Evolutionary conservation across 2,113 vertebrate genomes (phyloP).

Genomic region (Myotis brandtii): DNA sequence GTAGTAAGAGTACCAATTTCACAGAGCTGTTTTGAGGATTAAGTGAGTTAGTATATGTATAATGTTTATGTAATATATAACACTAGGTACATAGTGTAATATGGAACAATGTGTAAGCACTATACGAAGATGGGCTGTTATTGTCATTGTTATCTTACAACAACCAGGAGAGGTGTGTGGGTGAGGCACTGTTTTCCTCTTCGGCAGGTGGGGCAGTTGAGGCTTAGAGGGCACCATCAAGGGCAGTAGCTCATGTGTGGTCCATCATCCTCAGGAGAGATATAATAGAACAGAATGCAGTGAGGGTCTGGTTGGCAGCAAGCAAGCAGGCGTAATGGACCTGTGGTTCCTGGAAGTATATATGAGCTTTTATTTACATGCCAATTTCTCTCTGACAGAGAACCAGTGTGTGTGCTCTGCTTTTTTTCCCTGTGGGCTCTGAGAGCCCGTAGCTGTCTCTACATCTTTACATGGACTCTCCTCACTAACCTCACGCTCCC

Average conservation of each 20-base stretch:
- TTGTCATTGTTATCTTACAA: not conserved
- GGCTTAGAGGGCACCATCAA: not conserved
- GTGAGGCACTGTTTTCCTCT: not conserved
- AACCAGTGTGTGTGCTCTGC: not conserved
- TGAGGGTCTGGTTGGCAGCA: not conserved
- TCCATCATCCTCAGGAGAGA: not conserved
- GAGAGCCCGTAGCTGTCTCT: fast-evolving
- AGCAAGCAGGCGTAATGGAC: not conserved
- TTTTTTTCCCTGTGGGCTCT: not conserved
- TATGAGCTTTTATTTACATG: not conserved
- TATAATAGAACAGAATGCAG: not conserved
- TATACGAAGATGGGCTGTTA: not conserved
- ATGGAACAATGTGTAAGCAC: not conserved
- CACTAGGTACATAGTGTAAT: not conserved
- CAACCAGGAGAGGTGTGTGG: not conserved
- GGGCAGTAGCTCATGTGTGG: not conserved
- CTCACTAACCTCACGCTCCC: not conserved
- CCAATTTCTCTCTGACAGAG: not conserved
- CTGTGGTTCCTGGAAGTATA: not conserved
- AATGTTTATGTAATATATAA: not conserved
- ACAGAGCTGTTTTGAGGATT: not conserved
- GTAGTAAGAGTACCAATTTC: not conserved
- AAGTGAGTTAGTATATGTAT: not conserved
- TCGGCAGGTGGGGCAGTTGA: not conserved
- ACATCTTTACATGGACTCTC: not conserved